Percentiles rank a stretch among this genome's conserved stretches.
Conservation (phyloP, 2,113 vertebrate species). For the Scomber scombrus region DNA sequence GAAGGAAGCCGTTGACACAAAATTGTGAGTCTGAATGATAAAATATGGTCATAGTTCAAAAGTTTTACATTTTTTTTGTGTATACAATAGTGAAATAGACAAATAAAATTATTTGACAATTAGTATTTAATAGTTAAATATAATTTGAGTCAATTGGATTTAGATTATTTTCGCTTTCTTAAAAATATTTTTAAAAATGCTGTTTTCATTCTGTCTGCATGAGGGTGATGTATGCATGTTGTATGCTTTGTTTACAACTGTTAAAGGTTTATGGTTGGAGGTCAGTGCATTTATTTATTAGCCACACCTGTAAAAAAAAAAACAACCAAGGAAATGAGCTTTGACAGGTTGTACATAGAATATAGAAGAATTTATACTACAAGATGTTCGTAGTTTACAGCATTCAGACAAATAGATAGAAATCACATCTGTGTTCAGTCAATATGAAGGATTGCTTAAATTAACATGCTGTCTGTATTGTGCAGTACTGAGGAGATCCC, state of each 20-base stretch:
- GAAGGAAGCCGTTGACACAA: conserved; percentile 97
- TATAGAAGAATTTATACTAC: background rate
- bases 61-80: background rate
- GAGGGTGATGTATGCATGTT: background rate
- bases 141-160: background rate
- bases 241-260: background rate
- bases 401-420: background rate
- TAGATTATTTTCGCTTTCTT: background rate
- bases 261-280: background rate
- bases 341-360: background rate
- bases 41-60: background rate
- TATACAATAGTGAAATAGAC: background rate
- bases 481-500: conserved; percentile 97
- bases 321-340: background rate
- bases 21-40: conserved; percentile 90
- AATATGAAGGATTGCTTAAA: background rate
- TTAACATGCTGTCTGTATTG: conserved; percentile 13
- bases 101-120: no score
- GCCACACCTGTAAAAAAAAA: background rate
- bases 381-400: background rate
- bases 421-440: background rate
- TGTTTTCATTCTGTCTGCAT: background rate
- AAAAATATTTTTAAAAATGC: background rate
- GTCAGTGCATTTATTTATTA: background rate
- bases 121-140: no score